Conservation (phyloP, 64 coral and sea anemone genomes). For the Anthopleura sola region DNA sequence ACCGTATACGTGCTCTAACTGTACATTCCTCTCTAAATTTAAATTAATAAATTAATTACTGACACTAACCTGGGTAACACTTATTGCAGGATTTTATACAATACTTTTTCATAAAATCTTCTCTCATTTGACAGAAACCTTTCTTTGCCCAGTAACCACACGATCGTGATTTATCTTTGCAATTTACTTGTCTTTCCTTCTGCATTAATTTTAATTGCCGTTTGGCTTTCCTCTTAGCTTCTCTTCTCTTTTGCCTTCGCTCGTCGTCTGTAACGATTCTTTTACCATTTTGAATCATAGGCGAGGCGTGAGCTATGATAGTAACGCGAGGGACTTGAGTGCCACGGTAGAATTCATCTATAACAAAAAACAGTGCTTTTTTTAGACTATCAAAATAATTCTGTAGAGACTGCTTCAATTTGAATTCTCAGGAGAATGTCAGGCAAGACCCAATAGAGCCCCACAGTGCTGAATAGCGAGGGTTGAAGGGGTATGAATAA, state of each 20-base stretch:
- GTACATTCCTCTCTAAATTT: no score
- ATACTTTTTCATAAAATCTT: constrained; percentile 62
- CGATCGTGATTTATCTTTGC: constrained; percentile 42
- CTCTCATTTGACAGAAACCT: constrained; percentile 60
- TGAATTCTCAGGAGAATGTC: no score
- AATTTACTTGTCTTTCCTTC: constrained; percentile 10
- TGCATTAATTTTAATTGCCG: background rate
- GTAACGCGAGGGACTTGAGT: background rate
- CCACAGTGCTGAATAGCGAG: no score
- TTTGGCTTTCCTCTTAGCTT: background rate
- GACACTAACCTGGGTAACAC: constrained; percentile 55
- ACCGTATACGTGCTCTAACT: no score
- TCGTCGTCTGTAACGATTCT: background rate
- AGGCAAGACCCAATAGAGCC: no score
- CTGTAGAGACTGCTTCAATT: no score
- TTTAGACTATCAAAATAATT: no score
- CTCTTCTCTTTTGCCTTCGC: background rate
- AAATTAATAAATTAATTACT: background rate
- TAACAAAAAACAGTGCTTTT: no score
- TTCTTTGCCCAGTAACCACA: constrained; percentile 48
- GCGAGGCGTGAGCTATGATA: background rate
- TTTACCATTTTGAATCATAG: background rate
- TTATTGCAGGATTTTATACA: constrained; percentile 61
- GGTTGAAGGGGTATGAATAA: no score
- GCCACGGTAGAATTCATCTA: background rate